Evolutionary conservation across 2,888 invertebrate species (phyloP).

Genomic region (Harpalus rubripes): DNA sequence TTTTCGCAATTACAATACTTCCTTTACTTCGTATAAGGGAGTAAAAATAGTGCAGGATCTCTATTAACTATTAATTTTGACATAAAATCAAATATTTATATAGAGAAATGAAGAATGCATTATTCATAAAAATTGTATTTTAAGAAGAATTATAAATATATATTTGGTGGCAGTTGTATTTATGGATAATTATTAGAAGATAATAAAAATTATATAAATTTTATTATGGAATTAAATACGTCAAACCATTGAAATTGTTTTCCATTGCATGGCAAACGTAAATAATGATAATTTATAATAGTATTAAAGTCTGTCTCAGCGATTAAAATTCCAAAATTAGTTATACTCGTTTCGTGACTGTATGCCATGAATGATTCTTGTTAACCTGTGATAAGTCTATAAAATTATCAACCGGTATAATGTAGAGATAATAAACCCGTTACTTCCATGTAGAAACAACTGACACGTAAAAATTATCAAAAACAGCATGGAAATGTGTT

Average conservation of each 20-base stretch:
- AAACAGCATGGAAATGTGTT: conserved; percentile 41
- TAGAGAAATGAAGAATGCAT: too few species aligned
- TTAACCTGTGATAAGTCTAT: conserved; percentile 6
- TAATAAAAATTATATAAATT: conserved; percentile 1
- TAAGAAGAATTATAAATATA: too few species aligned
- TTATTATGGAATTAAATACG: not conserved
- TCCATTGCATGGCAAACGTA: not conserved
- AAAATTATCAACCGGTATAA: conserved; percentile 33
- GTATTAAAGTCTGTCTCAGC: not conserved
- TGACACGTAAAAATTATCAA: conserved; percentile 49
- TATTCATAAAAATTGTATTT: too few species aligned
- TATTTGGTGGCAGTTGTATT: too few species aligned
- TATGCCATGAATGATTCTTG: not conserved
- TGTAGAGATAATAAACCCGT: conserved; percentile 42
- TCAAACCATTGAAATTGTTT: not conserved
- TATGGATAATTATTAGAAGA: not conserved
- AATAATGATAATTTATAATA: conserved; percentile 4
- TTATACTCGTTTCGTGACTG: not conserved
- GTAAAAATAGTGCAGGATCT: too few species aligned
- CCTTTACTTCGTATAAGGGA: too few species aligned
- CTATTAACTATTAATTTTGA: too few species aligned
- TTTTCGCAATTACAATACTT: too few species aligned
- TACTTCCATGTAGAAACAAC: conserved; percentile 35
- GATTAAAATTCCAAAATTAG: conserved; percentile 7
- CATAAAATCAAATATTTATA: too few species aligned